Base-by-base conservation (phyloP, 2,888 invertebrate species). In the Leptothorax acervorum region DNA sequence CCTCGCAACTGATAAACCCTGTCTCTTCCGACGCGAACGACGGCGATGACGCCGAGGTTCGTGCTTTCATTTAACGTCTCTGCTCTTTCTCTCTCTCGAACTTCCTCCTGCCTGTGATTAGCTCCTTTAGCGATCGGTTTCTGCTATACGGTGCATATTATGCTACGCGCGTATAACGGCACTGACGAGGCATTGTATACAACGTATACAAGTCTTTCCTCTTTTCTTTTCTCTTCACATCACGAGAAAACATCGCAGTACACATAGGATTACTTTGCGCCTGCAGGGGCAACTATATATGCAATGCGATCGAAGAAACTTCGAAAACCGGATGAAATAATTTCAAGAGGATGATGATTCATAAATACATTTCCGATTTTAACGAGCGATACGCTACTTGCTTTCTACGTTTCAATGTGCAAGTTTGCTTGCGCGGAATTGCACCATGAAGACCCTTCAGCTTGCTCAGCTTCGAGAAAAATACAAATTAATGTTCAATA, bases 1-100 rank as follows among this genome's bases (percentile, higher is more conserved):
- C 78, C 78, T 55, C 70, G 86, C 89, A 85, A 87, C 84, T 87
- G 86, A 89, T 89, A 87, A 87, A 87, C 71, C 82, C 66, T 74
- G 82, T 82, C 83, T 74, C 74, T 62, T 57, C 65, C 66, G 63
- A 73, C 75, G 60, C 81, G 79, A 82, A 85, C 86, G 60, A 66
- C 23, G 48, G 35, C 53, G 84, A 81, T 66, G 78, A 83, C 35
- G 82, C 39, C 60, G 71, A 55, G 6, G 84, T 62, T 48, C 74
- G 71, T 71, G 62, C 76, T 85, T 87, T 82, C 88, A 62, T 81
- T 70, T 65, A 79, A 62, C 81, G 79, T 71, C 82, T 81, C 73
- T 53, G 12, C n/a, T 48, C 18, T 71, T 11, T 48, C 18, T 55
- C 18, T 65, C 23, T 48, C 23, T 35, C 35, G 0, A 48, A 15